Evolutionary conservation across 2,113 vertebrate genomes (phyloP), one percentile per base, ranked within the genome.

Genomic region (Parotia lawesii): DNA sequence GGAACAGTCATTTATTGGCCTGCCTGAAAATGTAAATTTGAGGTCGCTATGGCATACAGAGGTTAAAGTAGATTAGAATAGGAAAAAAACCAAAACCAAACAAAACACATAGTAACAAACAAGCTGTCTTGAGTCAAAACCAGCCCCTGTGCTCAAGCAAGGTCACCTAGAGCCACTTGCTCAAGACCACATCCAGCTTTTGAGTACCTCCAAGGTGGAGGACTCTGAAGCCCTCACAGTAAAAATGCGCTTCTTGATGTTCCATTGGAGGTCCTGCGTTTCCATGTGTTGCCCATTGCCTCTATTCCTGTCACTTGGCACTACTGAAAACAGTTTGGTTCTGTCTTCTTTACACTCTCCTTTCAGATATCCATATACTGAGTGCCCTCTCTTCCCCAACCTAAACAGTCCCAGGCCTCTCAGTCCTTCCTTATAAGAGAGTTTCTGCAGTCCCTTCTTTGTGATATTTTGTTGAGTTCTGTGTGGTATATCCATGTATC

Each of bases 321-420:
- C 23, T 38, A 12, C 2, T 15, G 37, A 12, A 66, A 66, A 47
- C 5, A 13, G 9, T 6, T 28, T 60, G 4, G 7, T 31, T 80
- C 35, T 60, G 17, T 44, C 28, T 84, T 65, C 25, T 61, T 74
- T 35, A 48, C 8, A 44, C 9, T 7, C 23, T 57, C 13, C 25
- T 21, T 85, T 37, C 15, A 70, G 35, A 16, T 37, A 37, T 3
- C 14, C 29, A 17, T 62, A 40, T 20, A 23, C 13, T 56, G 40
- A 65, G 10, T 15, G 4, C 2, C 15, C 5, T 61, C 20, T 44
- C 15, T 56, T 57, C 45, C 65, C 29, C 18, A 33, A 0, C 6
- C 7, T 20, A 50, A 81, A 25, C 20, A 10, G 11, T 45, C 12
- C 12, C 4, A 22, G 4, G 2, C n/a, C 4, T 73, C 20, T 69